These are phyloP conservation scores for Polydrusus cervinus DNA, from an alignment of 2,888 invertebrate species.

Conservation along the genomic window DNA sequence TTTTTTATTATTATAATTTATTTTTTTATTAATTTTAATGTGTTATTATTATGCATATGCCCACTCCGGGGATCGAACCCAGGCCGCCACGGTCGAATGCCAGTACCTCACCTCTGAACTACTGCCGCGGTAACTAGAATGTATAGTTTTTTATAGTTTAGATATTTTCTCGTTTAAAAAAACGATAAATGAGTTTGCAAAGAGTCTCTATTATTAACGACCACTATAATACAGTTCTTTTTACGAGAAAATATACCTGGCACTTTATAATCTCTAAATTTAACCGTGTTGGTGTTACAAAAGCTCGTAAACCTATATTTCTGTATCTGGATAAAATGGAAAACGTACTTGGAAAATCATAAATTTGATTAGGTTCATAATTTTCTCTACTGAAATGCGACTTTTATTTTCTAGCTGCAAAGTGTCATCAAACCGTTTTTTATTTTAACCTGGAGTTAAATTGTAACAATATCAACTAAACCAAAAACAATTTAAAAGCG, in stretches of 20 bases:
- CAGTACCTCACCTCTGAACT: too few species aligned
- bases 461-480: not conserved
- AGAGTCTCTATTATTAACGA: too few species aligned
- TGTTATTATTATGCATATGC: too few species aligned
- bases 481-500: not conserved
- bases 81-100: too few species aligned
- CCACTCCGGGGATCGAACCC: too few species aligned
- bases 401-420: slow-evolving; percentile 8
- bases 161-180: too few species aligned
- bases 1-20: too few species aligned
- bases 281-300: slow-evolving; percentile 5
- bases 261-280: not conserved
- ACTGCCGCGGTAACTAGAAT: too few species aligned
- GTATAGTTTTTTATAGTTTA: too few species aligned
- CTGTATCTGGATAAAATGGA: slow-evolving; percentile 7
- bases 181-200: too few species aligned
- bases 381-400: not conserved
- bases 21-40: too few species aligned
- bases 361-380: slow-evolving; percentile 12
- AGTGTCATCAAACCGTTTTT: slow-evolving; percentile 1
- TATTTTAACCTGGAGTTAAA: not conserved
- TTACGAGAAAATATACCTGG: not conserved
- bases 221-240: too few species aligned
- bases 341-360: slow-evolving; percentile 14
- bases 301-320: slow-evolving; percentile 20